Evolutionary conservation across 2,888 invertebrate genomes (phyloP).

Genomic region (Panzeria rudis): DNA sequence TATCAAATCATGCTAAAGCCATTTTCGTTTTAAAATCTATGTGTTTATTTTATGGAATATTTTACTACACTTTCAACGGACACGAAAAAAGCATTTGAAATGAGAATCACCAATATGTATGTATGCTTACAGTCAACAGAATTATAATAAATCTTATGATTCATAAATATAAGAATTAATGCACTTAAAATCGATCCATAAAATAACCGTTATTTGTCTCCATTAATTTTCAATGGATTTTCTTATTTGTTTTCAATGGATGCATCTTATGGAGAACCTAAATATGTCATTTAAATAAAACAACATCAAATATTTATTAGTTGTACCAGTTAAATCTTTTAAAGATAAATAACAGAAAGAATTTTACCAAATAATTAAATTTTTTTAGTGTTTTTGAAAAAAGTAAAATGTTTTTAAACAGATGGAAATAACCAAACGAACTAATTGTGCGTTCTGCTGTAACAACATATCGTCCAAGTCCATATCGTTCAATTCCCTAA

Average conservation of each 20-base stretch:
- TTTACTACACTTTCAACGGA: too few species aligned
- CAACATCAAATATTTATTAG: background rate
- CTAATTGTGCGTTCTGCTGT: too few species aligned
- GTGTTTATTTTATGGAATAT: too few species aligned
- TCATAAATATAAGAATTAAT: conserved; percentile 22
- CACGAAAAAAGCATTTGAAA: too few species aligned
- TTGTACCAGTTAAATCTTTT: background rate
- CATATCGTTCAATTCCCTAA: too few species aligned
- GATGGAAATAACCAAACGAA: too few species aligned
- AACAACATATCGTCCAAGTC: too few species aligned
- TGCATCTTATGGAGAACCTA: background rate
- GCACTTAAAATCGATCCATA: conserved; percentile 3
- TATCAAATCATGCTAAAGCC: too few species aligned
- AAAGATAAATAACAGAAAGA: background rate
- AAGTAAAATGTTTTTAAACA: background rate
- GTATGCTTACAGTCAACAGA: background rate
- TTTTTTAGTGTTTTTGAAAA: background rate
- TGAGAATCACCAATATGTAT: too few species aligned
- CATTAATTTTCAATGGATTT: conserved; percentile 28
- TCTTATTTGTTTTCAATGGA: conserved; percentile 13
- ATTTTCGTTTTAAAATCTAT: too few species aligned
- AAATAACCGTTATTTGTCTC: conserved; percentile 37
- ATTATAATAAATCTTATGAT: conserved; percentile 23
- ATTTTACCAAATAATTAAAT: background rate
- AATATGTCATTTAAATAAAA: background rate